phyloP scores from a whole-genome alignment of 2,888 invertebrate genomes.

The Chaitophorus viminalis region DNA sequence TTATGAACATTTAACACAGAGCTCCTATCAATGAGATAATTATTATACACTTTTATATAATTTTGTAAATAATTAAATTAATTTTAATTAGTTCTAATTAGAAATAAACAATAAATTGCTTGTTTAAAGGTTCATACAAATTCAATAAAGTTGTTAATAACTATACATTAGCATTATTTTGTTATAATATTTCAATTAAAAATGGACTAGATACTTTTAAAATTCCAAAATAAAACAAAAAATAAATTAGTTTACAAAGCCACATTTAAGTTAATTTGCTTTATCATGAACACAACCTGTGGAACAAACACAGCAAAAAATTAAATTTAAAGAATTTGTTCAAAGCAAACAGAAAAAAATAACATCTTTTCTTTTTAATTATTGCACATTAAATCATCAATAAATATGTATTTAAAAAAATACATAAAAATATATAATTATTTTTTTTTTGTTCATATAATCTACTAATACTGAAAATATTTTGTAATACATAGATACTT shows the following conservation, averaged over 20 bases:
- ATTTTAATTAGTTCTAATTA: conserved; percentile 50
- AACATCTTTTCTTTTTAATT: conserved; percentile 1
- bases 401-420: background rate
- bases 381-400: conserved; percentile 40
- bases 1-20: conserved; percentile 25
- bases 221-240: conserved; percentile 35
- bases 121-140: conserved; percentile 32
- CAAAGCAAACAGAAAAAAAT: conserved; percentile 28
- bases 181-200: conserved; percentile 35
- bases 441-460: background rate
- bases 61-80: conserved; percentile 38
- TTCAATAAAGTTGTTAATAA: conserved; percentile 1
- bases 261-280: conserved; percentile 46
- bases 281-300: conserved; percentile 51
- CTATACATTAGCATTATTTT: conserved; percentile 14
- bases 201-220: conserved; percentile 55
- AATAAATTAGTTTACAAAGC: conserved; percentile 45
- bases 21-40: background rate
- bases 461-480: conserved; percentile 47
- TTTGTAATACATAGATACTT: conserved; percentile 15
- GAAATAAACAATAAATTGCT: conserved; percentile 41
- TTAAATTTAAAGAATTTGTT: conserved; percentile 37
- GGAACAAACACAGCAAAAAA: conserved; percentile 48
- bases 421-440: conserved; percentile 1
- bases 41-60: conserved; percentile 34